Conservation (phyloP, 2,888 invertebrate species). For the Macaria notata region DNA sequence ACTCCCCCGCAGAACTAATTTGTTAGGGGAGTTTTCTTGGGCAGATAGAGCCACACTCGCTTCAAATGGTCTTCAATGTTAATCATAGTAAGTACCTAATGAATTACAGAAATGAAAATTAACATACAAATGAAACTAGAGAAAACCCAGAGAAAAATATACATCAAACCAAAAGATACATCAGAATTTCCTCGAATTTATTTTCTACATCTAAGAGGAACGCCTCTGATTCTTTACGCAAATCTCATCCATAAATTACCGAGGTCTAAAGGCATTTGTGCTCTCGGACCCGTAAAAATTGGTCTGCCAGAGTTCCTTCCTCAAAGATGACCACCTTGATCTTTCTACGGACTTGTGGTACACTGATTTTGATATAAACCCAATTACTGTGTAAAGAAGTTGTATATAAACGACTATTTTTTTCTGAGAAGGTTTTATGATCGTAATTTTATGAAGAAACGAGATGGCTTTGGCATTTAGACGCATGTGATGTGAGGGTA, state of each 20-base stretch:
- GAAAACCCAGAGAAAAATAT: too few relatives aligned
- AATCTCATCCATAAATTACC: conserved; percentile 39
- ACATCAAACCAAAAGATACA: neutral
- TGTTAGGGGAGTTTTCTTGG: too few relatives aligned
- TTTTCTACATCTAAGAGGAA: too few relatives aligned
- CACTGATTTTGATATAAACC: conserved; percentile 10
- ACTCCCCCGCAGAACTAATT: too few relatives aligned
- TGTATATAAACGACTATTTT: conserved; percentile 13
- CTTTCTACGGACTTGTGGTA: conserved; percentile 8
- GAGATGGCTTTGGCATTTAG: too few relatives aligned
- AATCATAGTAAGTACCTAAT: too few relatives aligned
- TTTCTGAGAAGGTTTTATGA: conserved; percentile 11
- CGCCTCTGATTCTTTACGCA: conserved; percentile 29
- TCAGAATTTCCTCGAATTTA: neutral
- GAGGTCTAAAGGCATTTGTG: conserved; percentile 32
- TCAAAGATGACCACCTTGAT: conserved; percentile 22
- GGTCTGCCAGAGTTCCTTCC: conserved; percentile 31
- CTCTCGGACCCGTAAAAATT: conserved; percentile 40
- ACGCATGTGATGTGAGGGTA: too few relatives aligned
- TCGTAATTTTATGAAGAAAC: conserved; percentile 3
- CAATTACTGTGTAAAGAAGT: conserved; percentile 16
- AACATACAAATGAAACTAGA: too few relatives aligned
- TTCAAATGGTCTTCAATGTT: too few relatives aligned
- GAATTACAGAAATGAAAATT: too few relatives aligned
- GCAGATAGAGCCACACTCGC: too few relatives aligned